Percentiles rank a stretch among this genome's conserved stretches.
These are phyloP conservation scores for Scophthalmus maximus DNA, from an alignment of 2,113 vertebrate genomes.

Conservation along the genomic window DNA sequence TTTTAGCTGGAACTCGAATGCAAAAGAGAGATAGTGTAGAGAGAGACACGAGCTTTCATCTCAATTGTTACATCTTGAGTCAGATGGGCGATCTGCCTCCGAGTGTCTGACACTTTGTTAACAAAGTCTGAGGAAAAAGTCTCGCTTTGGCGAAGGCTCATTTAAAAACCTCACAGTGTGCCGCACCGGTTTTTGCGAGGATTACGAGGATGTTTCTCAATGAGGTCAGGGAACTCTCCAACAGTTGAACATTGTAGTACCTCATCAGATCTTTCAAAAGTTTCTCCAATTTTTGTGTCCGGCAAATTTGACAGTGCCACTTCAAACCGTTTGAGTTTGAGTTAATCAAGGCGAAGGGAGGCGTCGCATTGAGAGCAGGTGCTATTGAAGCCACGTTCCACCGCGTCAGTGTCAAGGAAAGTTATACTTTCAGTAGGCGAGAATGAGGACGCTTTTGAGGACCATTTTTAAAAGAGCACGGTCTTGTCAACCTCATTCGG, in stretches of 20 bases:
- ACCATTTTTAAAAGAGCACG: not conserved
- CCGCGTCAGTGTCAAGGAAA: slow-evolving; percentile 1
- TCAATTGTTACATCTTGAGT: slow-evolving; percentile 48
- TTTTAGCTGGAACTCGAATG: slow-evolving; percentile 48
- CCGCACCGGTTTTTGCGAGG: slow-evolving; percentile 3
- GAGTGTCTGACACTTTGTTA: slow-evolving; percentile 67
- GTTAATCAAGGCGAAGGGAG: not conserved
- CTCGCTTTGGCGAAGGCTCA: slow-evolving; percentile 43
- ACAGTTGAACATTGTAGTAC: not conserved
- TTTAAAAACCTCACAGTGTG: slow-evolving; percentile 16
- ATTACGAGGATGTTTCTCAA: slow-evolving; percentile 40
- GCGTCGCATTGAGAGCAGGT: slow-evolving; percentile 1
- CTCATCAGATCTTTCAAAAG: slow-evolving; percentile 1
- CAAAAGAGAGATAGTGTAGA: too few relatives aligned
- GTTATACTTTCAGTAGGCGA: not conserved
- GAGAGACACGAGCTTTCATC: slow-evolving; percentile 65
- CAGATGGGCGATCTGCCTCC: slow-evolving; percentile 52
- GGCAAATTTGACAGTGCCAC: not conserved
- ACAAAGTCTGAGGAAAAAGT: slow-evolving; percentile 52
- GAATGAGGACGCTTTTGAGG: not conserved
- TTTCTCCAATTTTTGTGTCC: not conserved
- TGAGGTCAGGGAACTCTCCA: slow-evolving; percentile 14
- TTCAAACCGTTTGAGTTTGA: not conserved
- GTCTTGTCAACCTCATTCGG: slow-evolving; percentile 9
- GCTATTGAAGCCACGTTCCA: not conserved